Percentiles rank a stretch among this genome's conserved stretches.
Evolutionary conservation across 2,888 invertebrate genomes (phyloP).

Genomic region (Mesochorus sp.): DNA sequence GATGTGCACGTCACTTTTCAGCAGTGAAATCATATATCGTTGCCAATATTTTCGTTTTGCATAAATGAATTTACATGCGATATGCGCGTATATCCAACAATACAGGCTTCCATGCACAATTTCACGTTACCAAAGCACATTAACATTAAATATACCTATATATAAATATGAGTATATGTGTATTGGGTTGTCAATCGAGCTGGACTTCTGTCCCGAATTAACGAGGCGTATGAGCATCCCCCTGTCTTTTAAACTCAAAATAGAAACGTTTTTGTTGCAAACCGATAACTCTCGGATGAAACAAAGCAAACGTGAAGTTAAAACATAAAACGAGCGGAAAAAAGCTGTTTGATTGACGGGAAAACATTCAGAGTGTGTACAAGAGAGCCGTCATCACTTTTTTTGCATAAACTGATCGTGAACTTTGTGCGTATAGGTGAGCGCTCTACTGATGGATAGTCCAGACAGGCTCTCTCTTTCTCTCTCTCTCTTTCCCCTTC

Average conservation of each 20-base stretch:
- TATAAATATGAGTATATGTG: neutral
- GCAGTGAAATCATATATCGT: slow-evolving; percentile 32
- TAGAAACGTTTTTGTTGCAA: slow-evolving; percentile 30
- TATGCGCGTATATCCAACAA: slow-evolving; percentile 24
- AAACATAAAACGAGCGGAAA: neutral
- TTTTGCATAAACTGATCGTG: slow-evolving; percentile 30
- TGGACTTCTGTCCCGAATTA: slow-evolving; percentile 28
- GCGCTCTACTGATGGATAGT: slow-evolving; percentile 10
- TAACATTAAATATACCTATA: slow-evolving; percentile 1
- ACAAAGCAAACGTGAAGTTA: neutral
- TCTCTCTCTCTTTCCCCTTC: slow-evolving; percentile 2
- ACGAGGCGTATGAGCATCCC: slow-evolving; percentile 37
- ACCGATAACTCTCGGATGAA: slow-evolving; percentile 17
- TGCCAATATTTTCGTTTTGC: slow-evolving; percentile 50
- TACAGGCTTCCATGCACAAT: slow-evolving; percentile 51
- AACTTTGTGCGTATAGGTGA: slow-evolving; percentile 16
- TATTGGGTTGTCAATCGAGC: slow-evolving; percentile 10
- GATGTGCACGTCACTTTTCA: slow-evolving; percentile 35
- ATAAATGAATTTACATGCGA: slow-evolving; percentile 45
- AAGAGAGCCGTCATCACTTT: slow-evolving; percentile 2
- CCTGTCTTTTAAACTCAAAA: slow-evolving; percentile 34
- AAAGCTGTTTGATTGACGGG: slow-evolving; percentile 29
- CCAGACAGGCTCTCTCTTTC: neutral
- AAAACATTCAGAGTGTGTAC: slow-evolving; percentile 22
- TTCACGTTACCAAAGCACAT: slow-evolving; percentile 41